A percentile compares a stretch with the other conserved stretches of the same genome.
Evolutionary conservation across 1,140 invertebrate genomes (phyloP).

Genomic region (Drosophila burlai): DNA sequence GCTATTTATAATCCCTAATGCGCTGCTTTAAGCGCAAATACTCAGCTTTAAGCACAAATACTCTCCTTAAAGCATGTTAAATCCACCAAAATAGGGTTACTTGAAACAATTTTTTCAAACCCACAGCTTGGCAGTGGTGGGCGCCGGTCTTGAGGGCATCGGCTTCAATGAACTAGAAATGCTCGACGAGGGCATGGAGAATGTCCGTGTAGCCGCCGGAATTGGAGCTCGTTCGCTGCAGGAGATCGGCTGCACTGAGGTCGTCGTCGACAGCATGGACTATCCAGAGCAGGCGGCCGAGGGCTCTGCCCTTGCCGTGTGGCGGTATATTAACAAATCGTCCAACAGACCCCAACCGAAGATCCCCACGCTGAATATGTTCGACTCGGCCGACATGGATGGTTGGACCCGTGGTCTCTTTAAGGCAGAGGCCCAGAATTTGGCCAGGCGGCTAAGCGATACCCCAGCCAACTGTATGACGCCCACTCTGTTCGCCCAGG

Average conservation of each 20-base stretch:
- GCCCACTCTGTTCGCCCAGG: conserved; percentile 92
- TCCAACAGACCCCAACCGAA: conserved; percentile 85
- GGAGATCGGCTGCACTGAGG: conserved; percentile 86
- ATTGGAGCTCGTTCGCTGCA: conserved; percentile 87
- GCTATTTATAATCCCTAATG: too few relatives aligned
- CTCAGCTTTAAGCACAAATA: too few relatives aligned
- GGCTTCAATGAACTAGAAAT: conserved; percentile 88
- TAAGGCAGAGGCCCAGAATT: conserved; percentile 93
- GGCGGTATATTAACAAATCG: conserved; percentile 88
- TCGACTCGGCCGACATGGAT: conserved; percentile 80
- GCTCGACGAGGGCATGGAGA: conserved; percentile 88
- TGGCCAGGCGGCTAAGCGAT: conserved; percentile 91
- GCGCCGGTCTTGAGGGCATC: conserved; percentile 88
- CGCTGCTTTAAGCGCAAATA: not conserved
- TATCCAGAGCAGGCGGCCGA: conserved; percentile 88
- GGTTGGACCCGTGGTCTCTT: conserved; percentile 90
- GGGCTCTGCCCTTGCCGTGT: conserved; percentile 86
- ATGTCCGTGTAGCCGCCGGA: conserved; percentile 85
- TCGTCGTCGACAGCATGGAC: conserved; percentile 89
- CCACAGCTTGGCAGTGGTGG: conserved; percentile 88
- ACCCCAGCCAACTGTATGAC: conserved; percentile 94
- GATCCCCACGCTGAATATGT: conserved; percentile 85
- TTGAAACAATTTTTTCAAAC: too few relatives aligned
- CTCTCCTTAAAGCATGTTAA: too few relatives aligned
- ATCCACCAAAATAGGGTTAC: too few relatives aligned